These are phyloP conservation scores for Lanistes nyassanus DNA, from an alignment of 1,140 invertebrate species.

Conservation along the genomic window DNA sequence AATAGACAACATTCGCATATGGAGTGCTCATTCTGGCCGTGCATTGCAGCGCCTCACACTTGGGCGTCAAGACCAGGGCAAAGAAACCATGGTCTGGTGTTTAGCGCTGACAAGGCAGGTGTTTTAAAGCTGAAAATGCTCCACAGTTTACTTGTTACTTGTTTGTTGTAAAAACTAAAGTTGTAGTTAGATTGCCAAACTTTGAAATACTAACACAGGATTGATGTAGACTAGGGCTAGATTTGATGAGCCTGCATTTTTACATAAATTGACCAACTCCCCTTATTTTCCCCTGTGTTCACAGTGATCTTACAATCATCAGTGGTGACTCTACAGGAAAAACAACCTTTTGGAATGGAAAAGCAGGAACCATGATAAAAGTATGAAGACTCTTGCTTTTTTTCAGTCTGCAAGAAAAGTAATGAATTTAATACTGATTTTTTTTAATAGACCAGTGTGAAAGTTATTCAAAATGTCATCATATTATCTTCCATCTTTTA, in stretches of 20 bases:
- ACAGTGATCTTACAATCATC: constrained; percentile 83
- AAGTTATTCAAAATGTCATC: too few relatives aligned
- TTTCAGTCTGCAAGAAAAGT: not conserved
- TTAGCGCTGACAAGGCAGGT: constrained; percentile 74
- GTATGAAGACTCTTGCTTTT: constrained; percentile 24
- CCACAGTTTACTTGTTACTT: too few relatives aligned
- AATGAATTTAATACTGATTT: too few relatives aligned
- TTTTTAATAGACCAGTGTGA: too few relatives aligned
- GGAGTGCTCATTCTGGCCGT: constrained; percentile 85
- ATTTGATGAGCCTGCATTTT: too few relatives aligned
- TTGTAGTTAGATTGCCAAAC: too few relatives aligned
- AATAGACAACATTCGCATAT: constrained; percentile 84
- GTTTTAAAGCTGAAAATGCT: too few relatives aligned
- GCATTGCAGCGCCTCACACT: constrained; percentile 84
- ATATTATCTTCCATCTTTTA: too few relatives aligned
- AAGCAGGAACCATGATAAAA: constrained; percentile 77
- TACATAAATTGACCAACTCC: too few relatives aligned
- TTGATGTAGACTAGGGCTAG: too few relatives aligned
- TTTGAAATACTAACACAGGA: too few relatives aligned
- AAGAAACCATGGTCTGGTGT: constrained; percentile 88
- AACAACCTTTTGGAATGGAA: constrained; percentile 88
- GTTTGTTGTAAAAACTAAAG: too few relatives aligned
- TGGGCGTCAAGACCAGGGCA: constrained; percentile 68
- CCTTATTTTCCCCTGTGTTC: constrained; percentile 13
- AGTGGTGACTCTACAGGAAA: constrained; percentile 89